Percentiles rank a stretch among this genome's conserved stretches.
These are phyloP conservation scores for Patiria miniata DNA, from an alignment of 35 echinoderm and acorn worm genomes.

Conservation along the genomic window DNA sequence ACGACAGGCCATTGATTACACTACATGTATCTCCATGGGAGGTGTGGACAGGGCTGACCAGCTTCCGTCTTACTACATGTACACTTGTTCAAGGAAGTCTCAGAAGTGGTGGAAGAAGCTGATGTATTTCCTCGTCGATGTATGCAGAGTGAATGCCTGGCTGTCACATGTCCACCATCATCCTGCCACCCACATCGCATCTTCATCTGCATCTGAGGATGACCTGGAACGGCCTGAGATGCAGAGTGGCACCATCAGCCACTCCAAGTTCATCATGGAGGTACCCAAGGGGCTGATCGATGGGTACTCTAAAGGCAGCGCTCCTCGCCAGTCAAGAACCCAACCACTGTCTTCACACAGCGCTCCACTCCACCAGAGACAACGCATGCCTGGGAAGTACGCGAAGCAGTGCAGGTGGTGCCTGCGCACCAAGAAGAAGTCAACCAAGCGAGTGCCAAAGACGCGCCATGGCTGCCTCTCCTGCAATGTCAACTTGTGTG, in stretches of 20 bases:
- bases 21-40: too few species aligned
- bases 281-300: neutral
- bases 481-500: conserved; percentile 37
- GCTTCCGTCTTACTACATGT: too few species aligned
- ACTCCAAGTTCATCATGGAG: neutral
- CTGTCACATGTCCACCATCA: neutral
- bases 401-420: neutral
- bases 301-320: neutral
- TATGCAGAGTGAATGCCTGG: neutral
- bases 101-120: too few species aligned
- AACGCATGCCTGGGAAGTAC: neutral
- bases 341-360: neutral
- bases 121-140: too few species aligned
- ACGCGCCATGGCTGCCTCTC: conserved; percentile 9
- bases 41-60: too few species aligned
- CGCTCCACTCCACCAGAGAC: neutral
- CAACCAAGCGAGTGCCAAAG: neutral
- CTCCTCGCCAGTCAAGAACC: neutral
- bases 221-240: neutral
- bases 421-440: neutral
- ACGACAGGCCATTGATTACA: too few species aligned
- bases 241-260: neutral
- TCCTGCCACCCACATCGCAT: neutral
- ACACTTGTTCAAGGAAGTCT: too few species aligned
- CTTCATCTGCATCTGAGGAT: too few species aligned